phyloP scores from a whole-genome alignment of 2,888 invertebrate genomes.

The Agriopis marginaria region DNA sequence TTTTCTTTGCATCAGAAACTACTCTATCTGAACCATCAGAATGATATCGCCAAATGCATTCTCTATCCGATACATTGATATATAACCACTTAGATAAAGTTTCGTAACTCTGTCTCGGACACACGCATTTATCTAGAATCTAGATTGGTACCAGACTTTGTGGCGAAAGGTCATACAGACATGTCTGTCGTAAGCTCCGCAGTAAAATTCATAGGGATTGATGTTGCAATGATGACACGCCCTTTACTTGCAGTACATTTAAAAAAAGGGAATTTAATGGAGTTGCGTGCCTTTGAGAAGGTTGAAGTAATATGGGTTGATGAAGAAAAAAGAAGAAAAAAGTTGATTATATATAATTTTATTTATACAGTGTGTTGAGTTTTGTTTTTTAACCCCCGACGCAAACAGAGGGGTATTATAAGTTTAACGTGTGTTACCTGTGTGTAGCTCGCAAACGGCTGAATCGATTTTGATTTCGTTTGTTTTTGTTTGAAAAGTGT shows the following conservation, averaged over 20 bases:
- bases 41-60: constrained; percentile 8
- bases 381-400: too few species aligned
- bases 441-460: too few species aligned
- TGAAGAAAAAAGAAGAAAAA: too few species aligned
- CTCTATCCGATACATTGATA: constrained; percentile 32
- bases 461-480: too few species aligned
- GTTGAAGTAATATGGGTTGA: too few species aligned
- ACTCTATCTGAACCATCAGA: neutral
- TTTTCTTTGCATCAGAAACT: neutral
- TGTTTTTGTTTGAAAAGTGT: too few species aligned
- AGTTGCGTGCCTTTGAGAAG: too few species aligned
- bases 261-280: too few species aligned
- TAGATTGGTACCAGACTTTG: constrained; percentile 76
- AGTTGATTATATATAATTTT: too few species aligned
- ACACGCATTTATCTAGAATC: constrained; percentile 73
- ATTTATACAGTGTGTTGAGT: too few species aligned
- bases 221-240: constrained; percentile 34
- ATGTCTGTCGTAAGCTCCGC: constrained; percentile 56
- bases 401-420: too few species aligned
- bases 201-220: constrained; percentile 51
- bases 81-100: constrained; percentile 47
- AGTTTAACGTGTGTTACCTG: too few species aligned
- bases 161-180: constrained; percentile 77
- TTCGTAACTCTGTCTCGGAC: constrained; percentile 60
- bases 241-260: neutral